Evolutionary conservation across 2,797 vertebrate genomes (phyloP).

Genomic region (Oreortyx pictus): DNA sequence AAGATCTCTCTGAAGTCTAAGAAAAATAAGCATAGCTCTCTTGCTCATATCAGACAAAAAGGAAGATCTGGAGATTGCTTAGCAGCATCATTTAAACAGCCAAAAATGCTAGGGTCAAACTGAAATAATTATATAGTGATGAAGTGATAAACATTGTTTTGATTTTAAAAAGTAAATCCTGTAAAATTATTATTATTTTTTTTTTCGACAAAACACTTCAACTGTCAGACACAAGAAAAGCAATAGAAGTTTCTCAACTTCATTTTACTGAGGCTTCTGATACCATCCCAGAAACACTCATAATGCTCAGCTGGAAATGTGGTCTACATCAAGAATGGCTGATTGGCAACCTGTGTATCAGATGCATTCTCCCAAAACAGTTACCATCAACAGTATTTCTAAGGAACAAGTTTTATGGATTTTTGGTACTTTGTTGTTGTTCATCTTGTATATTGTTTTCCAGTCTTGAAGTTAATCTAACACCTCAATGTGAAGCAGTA

Average conservation of each 20-base stretch:
- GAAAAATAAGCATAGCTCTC: not conserved
- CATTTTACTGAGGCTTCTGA: not conserved
- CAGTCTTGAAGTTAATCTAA: not conserved
- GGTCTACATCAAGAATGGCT: not conserved
- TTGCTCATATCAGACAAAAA: not conserved
- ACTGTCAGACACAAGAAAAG: not conserved
- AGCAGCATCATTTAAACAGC: not conserved
- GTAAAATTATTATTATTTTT: not conserved
- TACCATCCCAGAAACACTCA: not conserved
- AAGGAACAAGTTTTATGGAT: not conserved
- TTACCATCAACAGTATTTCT: not conserved
- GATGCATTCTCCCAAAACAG: not conserved
- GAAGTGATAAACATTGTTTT: not conserved
- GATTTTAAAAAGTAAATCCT: not conserved
- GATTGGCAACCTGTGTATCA: too few species aligned
- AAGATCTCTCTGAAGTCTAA: not conserved
- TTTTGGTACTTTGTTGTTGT: not conserved
- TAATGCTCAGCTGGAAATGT: not conserved
- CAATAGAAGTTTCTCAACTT: not conserved
- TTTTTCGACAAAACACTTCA: not conserved
- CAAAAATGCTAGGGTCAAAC: not conserved
- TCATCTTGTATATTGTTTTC: not conserved
- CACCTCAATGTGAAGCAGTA: not conserved
- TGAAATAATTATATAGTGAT: not conserved
- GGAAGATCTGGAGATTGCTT: not conserved